phyloP scores from a whole-genome alignment of 2,113 vertebrate genomes.

The Rissa tridactyla region DNA sequence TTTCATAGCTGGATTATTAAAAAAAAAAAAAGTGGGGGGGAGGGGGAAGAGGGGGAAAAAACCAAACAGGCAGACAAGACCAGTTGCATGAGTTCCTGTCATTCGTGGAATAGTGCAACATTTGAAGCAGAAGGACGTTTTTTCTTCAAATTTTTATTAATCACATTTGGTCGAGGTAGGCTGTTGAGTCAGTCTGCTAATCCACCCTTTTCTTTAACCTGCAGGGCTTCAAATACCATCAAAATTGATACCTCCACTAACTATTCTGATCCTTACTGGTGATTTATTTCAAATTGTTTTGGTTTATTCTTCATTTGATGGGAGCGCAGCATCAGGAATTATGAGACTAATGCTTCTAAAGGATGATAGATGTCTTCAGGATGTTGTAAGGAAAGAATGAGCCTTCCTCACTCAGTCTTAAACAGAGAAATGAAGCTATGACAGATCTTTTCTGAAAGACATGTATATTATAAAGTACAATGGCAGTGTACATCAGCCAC shows the following conservation, averaged over 20 bases:
- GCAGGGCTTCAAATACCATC: background rate
- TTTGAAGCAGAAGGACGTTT: background rate
- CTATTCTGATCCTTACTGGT: background rate
- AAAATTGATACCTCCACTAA: background rate
- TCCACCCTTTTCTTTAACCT: background rate
- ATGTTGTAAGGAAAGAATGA: background rate
- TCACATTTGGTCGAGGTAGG: background rate
- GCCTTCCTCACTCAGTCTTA: background rate
- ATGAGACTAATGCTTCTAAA: background rate
- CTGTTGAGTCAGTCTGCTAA: background rate
- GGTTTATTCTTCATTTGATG: background rate
- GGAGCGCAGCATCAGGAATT: background rate
- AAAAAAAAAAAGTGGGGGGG: rapidly evolving
- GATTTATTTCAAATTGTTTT: background rate
- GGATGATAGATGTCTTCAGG: background rate
- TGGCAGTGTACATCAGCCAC: background rate
- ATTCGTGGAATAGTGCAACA: background rate
- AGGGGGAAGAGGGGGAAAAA: background rate
- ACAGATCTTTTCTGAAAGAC: background rate
- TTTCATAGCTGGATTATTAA: background rate
- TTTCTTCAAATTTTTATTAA: background rate
- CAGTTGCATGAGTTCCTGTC: background rate
- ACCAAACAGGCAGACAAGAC: no score
- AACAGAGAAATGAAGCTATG: background rate
- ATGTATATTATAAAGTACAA: background rate